Evolutionary conservation across 2,888 invertebrate genomes (phyloP), one percentile per base, ranked within the genome.

Genomic region (Trissolcus brochymenae): DNA sequence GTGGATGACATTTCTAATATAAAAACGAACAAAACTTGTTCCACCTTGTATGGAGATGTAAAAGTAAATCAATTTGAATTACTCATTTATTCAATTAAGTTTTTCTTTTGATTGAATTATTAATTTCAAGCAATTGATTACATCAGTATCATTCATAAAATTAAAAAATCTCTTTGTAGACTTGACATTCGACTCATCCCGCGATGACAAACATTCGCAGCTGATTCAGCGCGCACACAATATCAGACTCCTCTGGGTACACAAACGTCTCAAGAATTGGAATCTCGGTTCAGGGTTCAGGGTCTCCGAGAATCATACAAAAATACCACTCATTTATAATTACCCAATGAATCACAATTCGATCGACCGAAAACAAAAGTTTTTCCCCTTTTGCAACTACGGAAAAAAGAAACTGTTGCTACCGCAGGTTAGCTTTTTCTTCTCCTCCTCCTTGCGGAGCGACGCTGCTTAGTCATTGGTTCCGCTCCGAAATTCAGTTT

Each of bases 151-250:
- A n/a, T n/a, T n/a, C n/a, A n/a, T n/a, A n/a, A n/a, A n/a, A n/a
- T 50, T 71, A 53, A 71, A 57, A 43, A 55, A 17, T 54, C 17
- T 29, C 53, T 54, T n/a, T 35, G 55, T 54, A 21, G 50, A 73
- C 60, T 66, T 66, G 35, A 35, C 35, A 9, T 35, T 35, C 35
- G 35, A 35, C 35, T 35, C 35, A 35, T 35, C 35, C 1, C 29
- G 6, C 9, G 56, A 74, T 62, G 73, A 53, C 53, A 59, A 74
- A 62, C 41, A 67, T 57, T 67, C 62, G n/a, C 60, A 67, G 61
- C 67, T 74, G 74, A 74, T 62, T 74, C 73, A 74, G 73, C 55
- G 46, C 57, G 67, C 67, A 68, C 68, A 67, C 53, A 74, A 61
- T 17, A 25, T 25, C 54, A 49, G 62, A 68, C 49, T 46, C 4